A percentile compares a stretch with the other conserved stretches of the same genome.
Conservation (phyloP, 2,888 invertebrate species). For the Xylophagus ater region DNA sequence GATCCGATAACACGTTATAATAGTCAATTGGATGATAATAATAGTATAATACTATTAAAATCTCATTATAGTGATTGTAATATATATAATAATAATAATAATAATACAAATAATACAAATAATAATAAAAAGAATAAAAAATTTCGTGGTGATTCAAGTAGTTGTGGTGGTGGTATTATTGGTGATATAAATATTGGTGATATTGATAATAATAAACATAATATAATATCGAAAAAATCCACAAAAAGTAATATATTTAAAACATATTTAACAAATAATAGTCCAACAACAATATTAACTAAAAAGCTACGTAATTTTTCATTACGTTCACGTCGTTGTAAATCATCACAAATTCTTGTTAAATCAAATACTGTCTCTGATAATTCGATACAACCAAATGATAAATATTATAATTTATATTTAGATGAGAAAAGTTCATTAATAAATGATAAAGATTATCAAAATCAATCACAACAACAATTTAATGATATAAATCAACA, state of each 20-base stretch:
- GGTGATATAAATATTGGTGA: too few species aligned
- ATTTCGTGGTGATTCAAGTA: too few species aligned
- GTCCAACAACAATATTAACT: constrained; percentile 3
- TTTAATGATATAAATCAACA: constrained; percentile 16
- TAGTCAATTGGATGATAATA: constrained; percentile 23
- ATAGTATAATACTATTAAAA: constrained; percentile 28
- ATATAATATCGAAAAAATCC: too few species aligned
- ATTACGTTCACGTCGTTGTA: constrained; percentile 26
- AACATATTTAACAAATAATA: constrained; percentile 4
- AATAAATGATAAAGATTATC: constrained; percentile 20
- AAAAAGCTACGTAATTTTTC: constrained; percentile 35
- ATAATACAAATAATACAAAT: not conserved
- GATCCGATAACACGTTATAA: constrained; percentile 25
- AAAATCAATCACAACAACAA: constrained; percentile 6
- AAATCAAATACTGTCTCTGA: constrained; percentile 39
- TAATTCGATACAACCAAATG: constrained; percentile 36
- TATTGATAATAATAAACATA: too few species aligned
- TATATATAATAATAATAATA: constrained; percentile 21
- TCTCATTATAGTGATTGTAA: constrained; percentile 36
- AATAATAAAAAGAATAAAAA: not conserved
- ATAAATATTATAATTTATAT: constrained; percentile 36
- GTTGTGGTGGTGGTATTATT: too few species aligned
- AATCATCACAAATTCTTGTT: constrained; percentile 33
- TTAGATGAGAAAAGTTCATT: constrained; percentile 29
- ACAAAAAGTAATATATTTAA: too few species aligned